Percentiles rank a stretch among this genome's conserved stretches.
These are phyloP conservation scores for Catharus ustulatus DNA, from an alignment of 2,797 vertebrate species.

Conservation along the genomic window DNA sequence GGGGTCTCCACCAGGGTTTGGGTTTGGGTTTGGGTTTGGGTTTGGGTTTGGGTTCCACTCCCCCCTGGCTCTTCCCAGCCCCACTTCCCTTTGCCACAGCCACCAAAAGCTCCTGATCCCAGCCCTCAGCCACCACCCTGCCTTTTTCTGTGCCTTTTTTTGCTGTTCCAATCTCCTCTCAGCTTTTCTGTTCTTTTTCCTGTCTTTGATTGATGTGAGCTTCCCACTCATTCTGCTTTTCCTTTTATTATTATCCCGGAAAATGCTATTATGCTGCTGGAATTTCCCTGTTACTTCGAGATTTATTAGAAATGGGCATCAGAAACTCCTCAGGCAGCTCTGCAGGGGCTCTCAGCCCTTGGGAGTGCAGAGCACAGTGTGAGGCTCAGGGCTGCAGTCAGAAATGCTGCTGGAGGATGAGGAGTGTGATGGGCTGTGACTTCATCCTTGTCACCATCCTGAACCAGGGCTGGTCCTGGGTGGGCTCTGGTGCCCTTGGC, in stretches of 20 bases:
- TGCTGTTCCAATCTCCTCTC: neutral
- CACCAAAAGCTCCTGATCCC: accelerated
- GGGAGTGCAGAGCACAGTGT: neutral
- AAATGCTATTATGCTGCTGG: neutral
- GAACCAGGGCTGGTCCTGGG: neutral
- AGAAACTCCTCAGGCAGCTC: neutral
- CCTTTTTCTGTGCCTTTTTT: neutral
- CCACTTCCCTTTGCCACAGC: neutral
- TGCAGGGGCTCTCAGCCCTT: neutral
- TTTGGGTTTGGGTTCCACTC: neutral
- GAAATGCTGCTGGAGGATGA: accelerated
- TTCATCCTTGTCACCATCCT: neutral
- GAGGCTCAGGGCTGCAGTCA: no score
- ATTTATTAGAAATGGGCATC: neutral
- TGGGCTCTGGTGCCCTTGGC: accelerated
- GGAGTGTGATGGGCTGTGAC: no score
- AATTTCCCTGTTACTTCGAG: neutral
- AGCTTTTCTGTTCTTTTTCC: neutral
- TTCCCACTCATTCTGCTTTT: neutral
- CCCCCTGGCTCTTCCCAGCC: accelerated
- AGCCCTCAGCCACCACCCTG: neutral
- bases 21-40: neutral
- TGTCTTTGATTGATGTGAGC: neutral
- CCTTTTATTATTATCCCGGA: neutral
- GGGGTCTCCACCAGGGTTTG: neutral